Evolutionary conservation across 2,113 vertebrate genomes (phyloP).

Genomic region (Trichomycterus rosablanca): DNA sequence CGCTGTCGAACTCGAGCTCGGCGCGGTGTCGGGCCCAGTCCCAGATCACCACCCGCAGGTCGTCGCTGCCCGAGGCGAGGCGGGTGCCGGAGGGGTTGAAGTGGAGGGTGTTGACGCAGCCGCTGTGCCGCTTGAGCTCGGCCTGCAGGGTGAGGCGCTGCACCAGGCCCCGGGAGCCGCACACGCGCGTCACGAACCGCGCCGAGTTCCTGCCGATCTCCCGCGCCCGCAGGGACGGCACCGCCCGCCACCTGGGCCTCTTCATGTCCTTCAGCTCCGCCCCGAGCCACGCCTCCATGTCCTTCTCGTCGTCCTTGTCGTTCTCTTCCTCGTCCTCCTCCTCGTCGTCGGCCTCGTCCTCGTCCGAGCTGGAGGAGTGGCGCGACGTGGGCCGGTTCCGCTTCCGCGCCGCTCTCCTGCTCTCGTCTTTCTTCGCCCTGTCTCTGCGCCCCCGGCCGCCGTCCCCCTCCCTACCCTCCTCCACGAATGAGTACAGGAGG

Average conservation of each 20-base stretch:
- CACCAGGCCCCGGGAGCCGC: slow-evolving; percentile 84
- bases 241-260: slow-evolving; percentile 73
- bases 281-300: slow-evolving; percentile 85
- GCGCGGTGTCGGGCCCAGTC: slow-evolving; percentile 84
- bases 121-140: slow-evolving; percentile 82
- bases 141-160: slow-evolving; percentile 87
- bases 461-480: slow-evolving; percentile 74
- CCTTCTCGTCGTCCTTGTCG: slow-evolving; percentile 73
- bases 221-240: slow-evolving; percentile 77
- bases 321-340: slow-evolving; percentile 65
- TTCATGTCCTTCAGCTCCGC: slow-evolving; percentile 79
- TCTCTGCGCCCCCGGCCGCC: slow-evolving; percentile 54
- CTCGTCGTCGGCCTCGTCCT: slow-evolving; percentile 68
- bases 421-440: slow-evolving; percentile 44
- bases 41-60: slow-evolving; percentile 92
- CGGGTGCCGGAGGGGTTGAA: slow-evolving; percentile 92
- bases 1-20: slow-evolving; percentile 89
- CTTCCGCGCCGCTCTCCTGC: slow-evolving; percentile 60
- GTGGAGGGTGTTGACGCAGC: slow-evolving; percentile 96
- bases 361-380: slow-evolving; percentile 71
- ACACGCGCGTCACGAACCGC: slow-evolving; percentile 81
- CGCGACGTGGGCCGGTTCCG: slow-evolving; percentile 59
- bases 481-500: slow-evolving; percentile 80
- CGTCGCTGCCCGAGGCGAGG: slow-evolving; percentile 90
- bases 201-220: slow-evolving; percentile 74